A percentile compares a stretch with the other conserved stretches of the same genome.
Evolutionary conservation across 2,888 invertebrate species (phyloP).

Genomic region (Crocallis elinguaria): DNA sequence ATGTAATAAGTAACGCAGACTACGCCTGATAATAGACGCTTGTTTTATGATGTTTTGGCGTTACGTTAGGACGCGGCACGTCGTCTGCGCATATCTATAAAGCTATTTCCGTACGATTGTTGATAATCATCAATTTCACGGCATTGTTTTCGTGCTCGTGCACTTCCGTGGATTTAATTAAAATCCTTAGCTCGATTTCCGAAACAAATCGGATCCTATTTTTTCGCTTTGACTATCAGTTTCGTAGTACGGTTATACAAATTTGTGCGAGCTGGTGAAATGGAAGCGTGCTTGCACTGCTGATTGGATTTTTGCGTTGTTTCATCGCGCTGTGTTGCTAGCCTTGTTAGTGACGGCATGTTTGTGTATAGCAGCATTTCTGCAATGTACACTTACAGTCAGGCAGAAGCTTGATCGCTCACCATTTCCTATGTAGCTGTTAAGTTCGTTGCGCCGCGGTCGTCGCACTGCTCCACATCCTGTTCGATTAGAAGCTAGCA

Average conservation of each 20-base stretch:
- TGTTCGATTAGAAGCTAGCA: conserved; percentile 62
- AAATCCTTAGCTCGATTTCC: conserved; percentile 2
- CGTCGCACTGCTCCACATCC: conserved; percentile 72
- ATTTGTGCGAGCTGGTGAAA: background rate
- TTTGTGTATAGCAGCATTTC: too few relatives aligned
- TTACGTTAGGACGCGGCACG: conserved; percentile 27
- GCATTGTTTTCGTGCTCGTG: conserved; percentile 21
- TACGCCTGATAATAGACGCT: conserved; percentile 30
- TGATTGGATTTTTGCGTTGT: conserved; percentile 23
- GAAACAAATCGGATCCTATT: background rate
- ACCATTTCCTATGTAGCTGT: conserved; percentile 57
- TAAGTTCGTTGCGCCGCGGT: conserved; percentile 68
- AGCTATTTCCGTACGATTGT: conserved; percentile 30
- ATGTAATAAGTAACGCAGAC: conserved; percentile 19
- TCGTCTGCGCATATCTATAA: conserved; percentile 21
- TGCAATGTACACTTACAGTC: background rate
- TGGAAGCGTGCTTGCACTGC: background rate
- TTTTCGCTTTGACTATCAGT: background rate
- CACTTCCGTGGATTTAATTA: conserved; percentile 1
- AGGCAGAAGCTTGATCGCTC: conserved; percentile 19
- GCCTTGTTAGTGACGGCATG: background rate
- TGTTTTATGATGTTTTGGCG: conserved; percentile 30
- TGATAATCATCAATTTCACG: conserved; percentile 32
- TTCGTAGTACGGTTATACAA: background rate
- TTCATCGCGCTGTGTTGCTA: background rate